A percentile compares a stretch with the other conserved stretches of the same genome.
These are phyloP conservation scores for Amphipyra berbera DNA, from an alignment of 2,888 invertebrate species.

Conservation along the genomic window DNA sequence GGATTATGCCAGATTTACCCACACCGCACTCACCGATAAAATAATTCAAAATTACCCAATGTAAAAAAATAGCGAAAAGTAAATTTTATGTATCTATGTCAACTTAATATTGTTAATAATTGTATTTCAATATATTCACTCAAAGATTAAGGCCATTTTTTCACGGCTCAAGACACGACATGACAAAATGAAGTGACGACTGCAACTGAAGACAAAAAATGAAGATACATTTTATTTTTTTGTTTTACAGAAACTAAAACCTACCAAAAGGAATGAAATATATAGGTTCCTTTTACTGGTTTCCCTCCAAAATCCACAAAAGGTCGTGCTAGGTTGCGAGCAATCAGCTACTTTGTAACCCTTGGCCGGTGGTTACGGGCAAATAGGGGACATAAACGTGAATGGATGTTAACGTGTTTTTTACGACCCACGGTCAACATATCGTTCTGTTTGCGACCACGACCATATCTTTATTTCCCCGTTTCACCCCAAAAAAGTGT, in stretches of 20 bases:
- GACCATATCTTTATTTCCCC: slow-evolving; percentile 83
- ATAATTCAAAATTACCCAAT: too few relatives aligned
- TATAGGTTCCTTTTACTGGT: slow-evolving; percentile 21
- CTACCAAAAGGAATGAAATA: neutral
- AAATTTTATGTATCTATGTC: too few relatives aligned
- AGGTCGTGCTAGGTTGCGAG: slow-evolving; percentile 74
- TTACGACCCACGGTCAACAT: slow-evolving; percentile 87
- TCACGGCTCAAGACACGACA: too few relatives aligned
- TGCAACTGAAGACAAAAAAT: too few relatives aligned
- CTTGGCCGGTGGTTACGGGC: slow-evolving; percentile 80
- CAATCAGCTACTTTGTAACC: slow-evolving; percentile 85
- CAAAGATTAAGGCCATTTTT: too few relatives aligned
- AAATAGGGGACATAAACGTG: slow-evolving; percentile 88
- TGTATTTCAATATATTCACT: too few relatives aligned
- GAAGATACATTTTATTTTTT: too few relatives aligned
- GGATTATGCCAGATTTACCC: too few relatives aligned
- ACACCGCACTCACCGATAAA: too few relatives aligned
- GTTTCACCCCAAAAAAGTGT: slow-evolving; percentile 75
- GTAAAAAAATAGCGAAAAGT: too few relatives aligned
- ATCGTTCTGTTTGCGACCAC: slow-evolving; percentile 87
- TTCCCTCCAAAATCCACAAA: slow-evolving; percentile 59
- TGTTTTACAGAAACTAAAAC: neutral
- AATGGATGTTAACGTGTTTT: slow-evolving; percentile 90
- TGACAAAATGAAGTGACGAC: too few relatives aligned
- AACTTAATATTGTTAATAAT: too few relatives aligned